Evolutionary conservation across 2,888 invertebrate species (phyloP), one percentile per base, ranked within the genome.

Genomic region (Cancer borealis): DNA sequence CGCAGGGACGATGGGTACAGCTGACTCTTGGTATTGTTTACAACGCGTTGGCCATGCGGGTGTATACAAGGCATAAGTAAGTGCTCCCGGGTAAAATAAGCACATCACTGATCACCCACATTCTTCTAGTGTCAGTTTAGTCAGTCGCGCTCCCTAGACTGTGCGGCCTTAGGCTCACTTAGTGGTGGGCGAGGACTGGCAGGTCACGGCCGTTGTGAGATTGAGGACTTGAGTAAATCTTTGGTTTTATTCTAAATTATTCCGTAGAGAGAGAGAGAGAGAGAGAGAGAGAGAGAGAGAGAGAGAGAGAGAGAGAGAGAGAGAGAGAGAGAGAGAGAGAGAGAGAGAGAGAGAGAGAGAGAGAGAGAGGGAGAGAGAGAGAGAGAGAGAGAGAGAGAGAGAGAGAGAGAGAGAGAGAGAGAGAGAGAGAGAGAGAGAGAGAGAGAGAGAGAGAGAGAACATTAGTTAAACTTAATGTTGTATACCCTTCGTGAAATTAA

Each of bases 351-450:
- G 45, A 45, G 45, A 30, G 45, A 79, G 79, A 79, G n/a, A 79
- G n/a, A 79, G n/a, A 79, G 30, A 79, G n/a, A 79, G 79, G 5
- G 79, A 30, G 79, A 79, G 79, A 79, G 79, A 79, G 79, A 79
- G 79, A 79, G 49, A 49, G 49, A 14, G 54, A 14, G 10, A 21
- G 17, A 66, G 14, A 66, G 14, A 45, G 87, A 87, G 87, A 30
- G 45, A 45, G 87, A 87, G 45, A 45, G 45, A 30, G 45, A 79
- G 79, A 79, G n/a, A 79, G n/a, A 79, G n/a, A 79, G 30, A 79
- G n/a, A 79, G 79, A 79, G 79, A 30, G 79, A 79, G 79, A 79
- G 79, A 79, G 79, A 79, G 79, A 79, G 49, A 49, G 49, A 14
- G 54, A 14, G 10, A 14, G 54, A 14, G 54, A 14, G 54, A 54